These are phyloP conservation scores for Strix uralensis DNA, from an alignment of 2,113 vertebrate species.

Conservation along the genomic window DNA sequence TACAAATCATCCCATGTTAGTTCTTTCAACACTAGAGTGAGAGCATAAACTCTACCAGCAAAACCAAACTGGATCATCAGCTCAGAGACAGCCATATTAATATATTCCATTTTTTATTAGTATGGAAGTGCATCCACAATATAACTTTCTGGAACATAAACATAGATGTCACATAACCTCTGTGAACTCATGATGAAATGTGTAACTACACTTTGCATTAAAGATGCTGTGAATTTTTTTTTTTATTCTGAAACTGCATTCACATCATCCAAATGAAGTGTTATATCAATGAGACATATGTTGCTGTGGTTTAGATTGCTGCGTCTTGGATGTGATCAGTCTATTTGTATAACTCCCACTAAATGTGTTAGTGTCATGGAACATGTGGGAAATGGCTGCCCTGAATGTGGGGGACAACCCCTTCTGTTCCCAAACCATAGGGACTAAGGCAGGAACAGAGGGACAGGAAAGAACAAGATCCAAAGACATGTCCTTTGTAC, in stretches of 20 bases:
- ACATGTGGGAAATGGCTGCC: neutral
- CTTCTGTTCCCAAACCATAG: neutral
- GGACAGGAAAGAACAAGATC: neutral
- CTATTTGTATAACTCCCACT: neutral
- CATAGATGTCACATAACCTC: neutral
- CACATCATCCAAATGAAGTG: neutral
- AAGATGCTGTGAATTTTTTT: constrained; percentile 3
- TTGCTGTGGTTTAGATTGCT: neutral
- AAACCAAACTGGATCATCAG: neutral
- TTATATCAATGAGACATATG: neutral
- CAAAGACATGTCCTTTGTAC: neutral
- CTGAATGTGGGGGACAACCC: neutral
- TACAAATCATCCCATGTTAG: neutral
- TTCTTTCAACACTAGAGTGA: neutral
- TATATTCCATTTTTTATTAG: neutral
- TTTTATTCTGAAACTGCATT: constrained; percentile 9
- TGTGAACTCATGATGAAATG: neutral
- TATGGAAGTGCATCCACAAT: constrained; percentile 14
- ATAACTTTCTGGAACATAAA: constrained; percentile 6
- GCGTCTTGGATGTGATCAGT: neutral
- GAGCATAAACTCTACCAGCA: neutral
- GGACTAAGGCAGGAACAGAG: neutral
- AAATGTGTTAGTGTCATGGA: neutral
- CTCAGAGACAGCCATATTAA: neutral
- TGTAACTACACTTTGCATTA: neutral